Evolutionary conservation across 2,113 vertebrate species (phyloP), one percentile per base, ranked within the genome.

Genomic region (Myiozetetes cayanensis): DNA sequence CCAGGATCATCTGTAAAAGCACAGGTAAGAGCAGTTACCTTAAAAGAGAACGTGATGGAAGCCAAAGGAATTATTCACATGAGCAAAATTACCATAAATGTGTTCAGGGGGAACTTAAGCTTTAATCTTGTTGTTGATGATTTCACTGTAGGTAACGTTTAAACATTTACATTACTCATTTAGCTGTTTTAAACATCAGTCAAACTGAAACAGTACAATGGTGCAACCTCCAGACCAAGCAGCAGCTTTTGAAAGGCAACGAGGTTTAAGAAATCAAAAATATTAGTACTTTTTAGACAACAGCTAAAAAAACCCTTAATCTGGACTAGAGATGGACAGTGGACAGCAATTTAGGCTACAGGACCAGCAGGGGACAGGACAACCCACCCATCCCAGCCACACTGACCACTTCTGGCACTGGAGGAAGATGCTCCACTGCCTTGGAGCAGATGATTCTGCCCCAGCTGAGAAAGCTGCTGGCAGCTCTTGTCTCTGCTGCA

Each of bases 311-410:
- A 6, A 56, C 46, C 12, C 20, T 20, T 33, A 8, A 20, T 43
- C 44, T 76, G 62, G 43, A 55, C 44, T 65, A 62, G 43, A 82
- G 65, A 77, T 11, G 44, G 35, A 43, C 8, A 46, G n/a, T 28
- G 23, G 33, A 39, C 4, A 13, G 82, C 50, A 82, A 74, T 49
- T 53, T 8, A 62, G 13, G 28, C 47, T n/a, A 35, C 20, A 62
- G 52, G n/a, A 72, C 30, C 0, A 4, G 28, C 3, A 1, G 15
- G 43, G 35, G 35, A 72, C 0, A 2, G n/a, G 21, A 46, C 44
- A 83, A 52, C 10, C 7, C 35, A 43, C 10, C 25, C 6, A 1
- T 25, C 20, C n/a, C 76, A 76, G 12, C 9, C 14, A 12, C 33
- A 44, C 8, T 5, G 5, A 63, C 30, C 30, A 35, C 4, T 37